Conservation (phyloP, 2,888 invertebrate species). For the Chromoteleia sp. region DNA sequence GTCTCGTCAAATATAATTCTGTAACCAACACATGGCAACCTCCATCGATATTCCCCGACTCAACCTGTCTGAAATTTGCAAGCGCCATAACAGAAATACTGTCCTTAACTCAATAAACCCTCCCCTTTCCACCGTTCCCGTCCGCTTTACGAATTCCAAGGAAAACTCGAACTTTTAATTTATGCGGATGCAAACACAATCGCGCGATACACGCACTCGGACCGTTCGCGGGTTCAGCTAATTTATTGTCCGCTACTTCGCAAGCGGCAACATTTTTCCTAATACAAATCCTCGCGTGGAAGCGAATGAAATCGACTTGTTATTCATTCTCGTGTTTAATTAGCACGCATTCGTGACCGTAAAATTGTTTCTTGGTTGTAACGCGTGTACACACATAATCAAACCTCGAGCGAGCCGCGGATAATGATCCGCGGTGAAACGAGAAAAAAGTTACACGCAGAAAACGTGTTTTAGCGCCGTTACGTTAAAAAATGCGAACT, state of each 20-base stretch:
- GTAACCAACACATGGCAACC: conserved; percentile 12
- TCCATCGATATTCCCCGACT: conserved; percentile 22
- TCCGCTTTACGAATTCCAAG: background rate
- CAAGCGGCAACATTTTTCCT: conserved; percentile 43
- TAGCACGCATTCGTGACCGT: conserved; percentile 66
- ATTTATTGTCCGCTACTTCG: conserved; percentile 35
- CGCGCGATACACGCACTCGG: conserved; percentile 5
- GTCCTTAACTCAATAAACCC: conserved; percentile 32
- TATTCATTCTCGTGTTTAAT: conserved; percentile 72
- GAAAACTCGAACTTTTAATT: conserved; percentile 45
- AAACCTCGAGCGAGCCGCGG: conserved; percentile 44
- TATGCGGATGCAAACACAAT: conserved; percentile 27
- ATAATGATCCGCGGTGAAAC: conserved; percentile 57
- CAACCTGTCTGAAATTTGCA: conserved; percentile 13
- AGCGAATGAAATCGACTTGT: conserved; percentile 65
- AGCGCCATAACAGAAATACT: conserved; percentile 34
- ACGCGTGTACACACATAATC: conserved; percentile 60
- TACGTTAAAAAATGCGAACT: conserved; percentile 19
- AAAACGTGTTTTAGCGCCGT: conserved; percentile 31
- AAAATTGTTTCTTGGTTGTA: conserved; percentile 49
- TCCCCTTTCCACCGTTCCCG: background rate
- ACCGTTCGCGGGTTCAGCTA: conserved; percentile 13
- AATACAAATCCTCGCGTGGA: conserved; percentile 33
- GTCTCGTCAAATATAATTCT: conserved; percentile 25
- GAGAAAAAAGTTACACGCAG: conserved; percentile 60